These are phyloP conservation scores for Heliconius charithonia DNA, from an alignment of 2,888 invertebrate genomes.

Conservation along the genomic window DNA sequence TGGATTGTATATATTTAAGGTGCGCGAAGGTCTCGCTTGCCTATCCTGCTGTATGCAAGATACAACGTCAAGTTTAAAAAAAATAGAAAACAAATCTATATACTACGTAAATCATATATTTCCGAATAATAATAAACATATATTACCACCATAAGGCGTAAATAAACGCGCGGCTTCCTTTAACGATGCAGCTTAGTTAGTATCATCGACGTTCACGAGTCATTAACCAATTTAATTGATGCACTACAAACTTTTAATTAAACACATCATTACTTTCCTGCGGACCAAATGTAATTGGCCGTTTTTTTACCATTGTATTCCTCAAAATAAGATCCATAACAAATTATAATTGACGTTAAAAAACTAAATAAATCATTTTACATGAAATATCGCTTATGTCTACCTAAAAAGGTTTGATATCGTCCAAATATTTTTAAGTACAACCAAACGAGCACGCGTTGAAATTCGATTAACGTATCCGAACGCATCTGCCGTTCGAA, in stretches of 20 bases:
- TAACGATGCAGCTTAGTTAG: slow-evolving; percentile 42
- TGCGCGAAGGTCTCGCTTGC: neutral
- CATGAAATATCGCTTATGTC: slow-evolving; percentile 18
- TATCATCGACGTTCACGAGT: slow-evolving; percentile 53
- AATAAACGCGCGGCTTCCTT: neutral
- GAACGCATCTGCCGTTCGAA: slow-evolving; percentile 77
- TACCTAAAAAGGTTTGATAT: slow-evolving; percentile 36
- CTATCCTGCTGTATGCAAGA: neutral
- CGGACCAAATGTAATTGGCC: slow-evolving; percentile 34
- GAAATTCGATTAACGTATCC: slow-evolving; percentile 67
- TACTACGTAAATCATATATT: slow-evolving; percentile 4
- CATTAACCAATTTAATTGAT: slow-evolving; percentile 64
- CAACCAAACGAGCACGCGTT: slow-evolving; percentile 39
- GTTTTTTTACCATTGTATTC: slow-evolving; percentile 29
- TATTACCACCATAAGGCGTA: neutral
- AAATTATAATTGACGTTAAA: slow-evolving; percentile 15
- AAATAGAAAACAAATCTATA: neutral
- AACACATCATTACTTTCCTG: slow-evolving; percentile 60
- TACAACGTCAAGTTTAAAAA: neutral
- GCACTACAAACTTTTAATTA: slow-evolving; percentile 56
- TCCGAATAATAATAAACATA: neutral
- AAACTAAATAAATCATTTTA: slow-evolving; percentile 17
- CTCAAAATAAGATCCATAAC: slow-evolving; percentile 29
- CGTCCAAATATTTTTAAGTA: slow-evolving; percentile 27
- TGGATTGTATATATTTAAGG: too few species aligned